Evolutionary conservation across 2,888 invertebrate genomes (phyloP), one percentile per base, ranked within the genome.

Genomic region (Tachina fera): DNA sequence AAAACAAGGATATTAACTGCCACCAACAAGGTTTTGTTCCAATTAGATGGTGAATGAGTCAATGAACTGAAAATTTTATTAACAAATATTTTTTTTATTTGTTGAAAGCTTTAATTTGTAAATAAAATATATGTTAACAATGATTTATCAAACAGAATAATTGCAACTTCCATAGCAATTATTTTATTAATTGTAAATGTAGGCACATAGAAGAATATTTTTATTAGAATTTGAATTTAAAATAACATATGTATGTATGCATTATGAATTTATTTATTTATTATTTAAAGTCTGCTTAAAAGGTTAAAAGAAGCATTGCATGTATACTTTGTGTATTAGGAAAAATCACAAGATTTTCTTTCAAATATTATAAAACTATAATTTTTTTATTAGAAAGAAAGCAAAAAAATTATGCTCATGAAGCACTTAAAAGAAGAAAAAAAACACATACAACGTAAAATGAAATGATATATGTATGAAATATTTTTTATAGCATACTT

Each of bases 381-480:
- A 56, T 51, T 71, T 49, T 58, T 60, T 41, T 60, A 49, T 61
- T 41, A 19, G 14, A 31, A 53, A 43, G 58, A 3, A 16, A n/a
- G n/a, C n/a, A n/a, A n/a, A 60, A 47, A 60, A 60, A 53, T 22
- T 43, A 58, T 67, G 10, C 14, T 74, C 22, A 58, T 39, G 65
- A 74, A 67, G n/a, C 49, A 63, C 16, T 65, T 41, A 11, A 80
- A 71, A 47, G 65, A 65, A 67, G 58, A 31, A 4, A 31, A 31
- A 31, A 31, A 31, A 31, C 1, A 31, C 6, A 31, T 31, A 31
- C 53, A 74, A 1, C 68, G 67, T 65, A 67, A 68, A 58, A 22
- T 58, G 49, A 51, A 65, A 80, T 67, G 72, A 80, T 74, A 67
- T 67, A 67, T 67, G 67, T n/a, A n/a, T 67, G 14, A 60, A 43